Base-by-base conservation (phyloP, 2,888 invertebrate genomes). In the Stenolophus ochropezus region DNA sequence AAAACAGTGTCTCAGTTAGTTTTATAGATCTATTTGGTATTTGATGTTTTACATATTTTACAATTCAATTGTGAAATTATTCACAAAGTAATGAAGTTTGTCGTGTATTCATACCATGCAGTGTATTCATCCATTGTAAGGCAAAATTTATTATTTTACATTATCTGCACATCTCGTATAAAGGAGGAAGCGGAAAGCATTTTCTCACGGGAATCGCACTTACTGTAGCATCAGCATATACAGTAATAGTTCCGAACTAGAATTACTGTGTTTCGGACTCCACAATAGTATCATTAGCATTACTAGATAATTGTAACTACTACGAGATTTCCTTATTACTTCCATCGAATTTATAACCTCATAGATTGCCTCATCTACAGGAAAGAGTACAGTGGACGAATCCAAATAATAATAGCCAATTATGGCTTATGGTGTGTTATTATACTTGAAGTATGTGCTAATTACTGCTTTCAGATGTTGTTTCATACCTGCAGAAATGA, bases 221-320 rank as follows among this genome's bases (percentile, higher is more conserved):
- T 73, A 49, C 23, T n/a, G 51, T 11, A 42, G 23, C 47, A 73
- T 49, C 47, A 47, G 21, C n/a, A 47, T 25, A 69, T 11, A 65
- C 20, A 49, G 47, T 61, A 23, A 65, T 25, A 73, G 47, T 25
- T 61, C 25, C 23, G 61, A 61, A 14, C 61, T 42, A 1, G 61
- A 61, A 61, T 61, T 61, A 25, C 61, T 4, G 61, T 61, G 61
- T 61, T 61, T 61, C 14, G 23, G 21, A 20, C n/a, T 73, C 49
- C 21, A 73, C 73, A 73, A 73, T 73, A 73, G 73, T 73, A 73
- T 73, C 73, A 73, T 73, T 73, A 73, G 49, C 11, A 21, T 47
- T 20, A 42, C 14, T 4, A 23, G 4, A 73, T 73, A 73, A 73
- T 73, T 73, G 47, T 20, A 4, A 25, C 47, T 21, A 49, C 73